phyloP scores from a whole-genome alignment of 2,888 invertebrate genomes.

The Trachelus stipa region DNA sequence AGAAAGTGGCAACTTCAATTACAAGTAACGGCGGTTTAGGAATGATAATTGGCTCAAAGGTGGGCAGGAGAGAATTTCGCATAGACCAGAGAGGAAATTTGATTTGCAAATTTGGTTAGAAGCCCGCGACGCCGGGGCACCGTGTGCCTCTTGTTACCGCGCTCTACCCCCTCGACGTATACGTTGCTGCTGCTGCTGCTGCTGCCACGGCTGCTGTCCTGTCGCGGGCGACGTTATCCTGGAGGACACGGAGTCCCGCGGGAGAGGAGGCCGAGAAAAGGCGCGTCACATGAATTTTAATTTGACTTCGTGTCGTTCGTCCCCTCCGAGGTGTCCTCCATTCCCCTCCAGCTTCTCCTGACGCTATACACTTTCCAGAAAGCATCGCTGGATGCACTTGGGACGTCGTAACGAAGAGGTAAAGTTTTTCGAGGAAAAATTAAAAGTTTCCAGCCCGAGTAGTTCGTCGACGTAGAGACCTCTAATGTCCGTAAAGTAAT shows the following conservation, averaged over 20 bases:
- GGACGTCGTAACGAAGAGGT: conserved; percentile 56
- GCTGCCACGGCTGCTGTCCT: conserved; percentile 30
- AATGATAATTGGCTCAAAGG: conserved; percentile 58
- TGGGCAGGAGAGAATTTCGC: conserved; percentile 47
- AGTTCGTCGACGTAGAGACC: conserved; percentile 29
- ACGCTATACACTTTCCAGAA: background rate
- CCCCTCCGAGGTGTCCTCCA: background rate
- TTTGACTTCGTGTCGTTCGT: conserved; percentile 48
- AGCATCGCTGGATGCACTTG: conserved; percentile 9
- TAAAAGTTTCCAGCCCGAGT: conserved; percentile 48
- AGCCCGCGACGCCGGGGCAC: conserved; percentile 32
- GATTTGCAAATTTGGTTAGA: conserved; percentile 62
- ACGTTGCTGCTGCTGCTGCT: conserved; percentile 18
- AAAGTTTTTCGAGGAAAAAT: conserved; percentile 62
- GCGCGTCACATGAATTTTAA: conserved; percentile 61
- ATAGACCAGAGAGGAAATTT: conserved; percentile 53
- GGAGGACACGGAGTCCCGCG: conserved; percentile 48
- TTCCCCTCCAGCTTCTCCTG: background rate
- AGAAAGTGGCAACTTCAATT: conserved; percentile 38
- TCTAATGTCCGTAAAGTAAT: conserved; percentile 50
- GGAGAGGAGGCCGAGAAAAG: conserved; percentile 57
- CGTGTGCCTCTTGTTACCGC: conserved; percentile 32
- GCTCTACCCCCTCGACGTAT: conserved; percentile 30
- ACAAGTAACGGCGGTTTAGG: conserved; percentile 49
- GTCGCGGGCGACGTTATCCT: conserved; percentile 39